Evolutionary conservation across 30 jellyfish, hydroid and myxozoan genomes (phyloP).

Genomic region (Nemopilema nomurai): DNA sequence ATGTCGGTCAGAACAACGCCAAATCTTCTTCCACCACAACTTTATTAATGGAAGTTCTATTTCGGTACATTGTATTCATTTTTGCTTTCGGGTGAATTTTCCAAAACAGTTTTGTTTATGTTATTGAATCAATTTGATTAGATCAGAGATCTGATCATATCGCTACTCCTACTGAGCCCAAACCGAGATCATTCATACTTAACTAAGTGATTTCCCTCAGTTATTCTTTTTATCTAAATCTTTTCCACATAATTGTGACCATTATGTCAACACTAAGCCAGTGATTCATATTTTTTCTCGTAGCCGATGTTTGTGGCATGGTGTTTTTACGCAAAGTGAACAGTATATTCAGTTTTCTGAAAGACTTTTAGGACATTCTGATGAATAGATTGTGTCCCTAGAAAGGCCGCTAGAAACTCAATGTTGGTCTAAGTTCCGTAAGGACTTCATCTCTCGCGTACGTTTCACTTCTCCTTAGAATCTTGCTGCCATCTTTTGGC

Average conservation of each 20-base stretch:
- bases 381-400: too few species aligned
- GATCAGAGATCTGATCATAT: slow-evolving; percentile 17
- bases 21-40: background rate
- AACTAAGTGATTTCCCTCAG: slow-evolving; percentile 17
- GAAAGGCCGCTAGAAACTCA: too few species aligned
- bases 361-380: too few species aligned
- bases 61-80: background rate
- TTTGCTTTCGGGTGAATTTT: slow-evolving; percentile 4
- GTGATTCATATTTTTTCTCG: background rate
- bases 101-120: background rate
- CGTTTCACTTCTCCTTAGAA: too few species aligned
- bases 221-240: background rate
- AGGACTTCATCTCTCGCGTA: too few species aligned
- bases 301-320: background rate
- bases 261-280: background rate
- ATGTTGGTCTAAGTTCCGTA: too few species aligned
- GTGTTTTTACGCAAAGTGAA: too few species aligned
- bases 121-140: background rate
- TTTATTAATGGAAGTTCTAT: background rate
- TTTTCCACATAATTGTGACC: background rate
- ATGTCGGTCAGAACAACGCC: background rate
- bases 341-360: too few species aligned
- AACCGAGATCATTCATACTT: slow-evolving; percentile 1
- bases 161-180: slow-evolving; percentile 42
- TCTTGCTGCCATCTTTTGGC: too few species aligned